phyloP scores from a whole-genome alignment of 2,113 vertebrate genomes.

The Pterophyllum scalare region DNA sequence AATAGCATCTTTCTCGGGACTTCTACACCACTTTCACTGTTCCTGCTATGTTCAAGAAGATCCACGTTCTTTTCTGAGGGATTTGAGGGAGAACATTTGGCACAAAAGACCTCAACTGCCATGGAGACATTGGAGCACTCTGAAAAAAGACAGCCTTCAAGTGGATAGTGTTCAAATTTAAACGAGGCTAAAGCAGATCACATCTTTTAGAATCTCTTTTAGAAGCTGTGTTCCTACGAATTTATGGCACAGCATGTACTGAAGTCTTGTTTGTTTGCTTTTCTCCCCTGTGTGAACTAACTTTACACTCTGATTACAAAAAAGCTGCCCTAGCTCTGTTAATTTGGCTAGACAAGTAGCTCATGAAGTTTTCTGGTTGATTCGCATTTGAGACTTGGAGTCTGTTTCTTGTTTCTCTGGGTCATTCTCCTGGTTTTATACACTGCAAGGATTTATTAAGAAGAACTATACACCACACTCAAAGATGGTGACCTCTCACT shows the following conservation, averaged over 20 bases:
- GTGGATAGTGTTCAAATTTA: background rate
- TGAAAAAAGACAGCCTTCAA: background rate
- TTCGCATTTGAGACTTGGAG: background rate
- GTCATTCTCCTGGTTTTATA: background rate
- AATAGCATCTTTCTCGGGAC: background rate
- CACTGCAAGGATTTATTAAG: background rate
- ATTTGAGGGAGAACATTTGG: background rate
- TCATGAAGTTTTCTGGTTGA: background rate
- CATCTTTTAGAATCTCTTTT: background rate
- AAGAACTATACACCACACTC: background rate
- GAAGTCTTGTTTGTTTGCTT: background rate
- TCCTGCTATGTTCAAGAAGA: background rate
- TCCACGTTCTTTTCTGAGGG: background rate
- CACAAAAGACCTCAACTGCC: background rate
- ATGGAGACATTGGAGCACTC: background rate
- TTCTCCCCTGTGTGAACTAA: background rate
- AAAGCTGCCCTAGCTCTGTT: background rate
- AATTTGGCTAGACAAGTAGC: background rate
- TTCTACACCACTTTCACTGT: background rate
- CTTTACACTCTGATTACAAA: background rate
- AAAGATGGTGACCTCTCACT: background rate
- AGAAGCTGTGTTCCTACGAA: background rate
- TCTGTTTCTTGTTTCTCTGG: background rate
- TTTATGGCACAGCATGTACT: background rate
- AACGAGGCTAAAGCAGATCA: background rate